phyloP scores from a whole-genome alignment of 2,113 vertebrate genomes.

The Lutjanus erythropterus region DNA sequence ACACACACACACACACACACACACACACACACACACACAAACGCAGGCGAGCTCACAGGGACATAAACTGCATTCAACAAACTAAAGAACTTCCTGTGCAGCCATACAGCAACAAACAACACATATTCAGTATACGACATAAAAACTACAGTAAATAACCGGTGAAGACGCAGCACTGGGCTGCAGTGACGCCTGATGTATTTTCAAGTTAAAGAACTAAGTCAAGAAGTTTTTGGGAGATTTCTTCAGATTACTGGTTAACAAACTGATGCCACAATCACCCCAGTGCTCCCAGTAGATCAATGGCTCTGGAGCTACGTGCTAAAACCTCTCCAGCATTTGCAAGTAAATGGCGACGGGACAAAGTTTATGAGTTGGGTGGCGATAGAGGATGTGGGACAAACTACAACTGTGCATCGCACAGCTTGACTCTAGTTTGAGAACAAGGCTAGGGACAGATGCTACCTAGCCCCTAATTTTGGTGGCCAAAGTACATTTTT shows the following conservation, averaged over 20 bases:
- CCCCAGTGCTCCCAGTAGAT: neutral
- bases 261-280: constrained; percentile 4
- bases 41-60: constrained; percentile 32
- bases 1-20: constrained; percentile 27
- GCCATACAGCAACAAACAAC: constrained; percentile 17
- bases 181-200: neutral
- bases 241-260: neutral
- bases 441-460: no score
- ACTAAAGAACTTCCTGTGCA: constrained; percentile 56
- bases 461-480: no score
- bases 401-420: no score
- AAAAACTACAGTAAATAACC: neutral
- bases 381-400: no score
- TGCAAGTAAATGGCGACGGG: no score
- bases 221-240: neutral
- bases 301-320: neutral
- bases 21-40: constrained; percentile 30
- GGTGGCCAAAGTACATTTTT: no score
- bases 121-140: neutral
- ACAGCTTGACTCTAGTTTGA: no score
- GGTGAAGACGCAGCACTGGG: neutral
- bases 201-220: neutral
- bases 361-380: no score
- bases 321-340: neutral
- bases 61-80: constrained; percentile 32